Evolutionary conservation across 2,113 vertebrate species (phyloP).

Genomic region (Psilopsiagon aymara): DNA sequence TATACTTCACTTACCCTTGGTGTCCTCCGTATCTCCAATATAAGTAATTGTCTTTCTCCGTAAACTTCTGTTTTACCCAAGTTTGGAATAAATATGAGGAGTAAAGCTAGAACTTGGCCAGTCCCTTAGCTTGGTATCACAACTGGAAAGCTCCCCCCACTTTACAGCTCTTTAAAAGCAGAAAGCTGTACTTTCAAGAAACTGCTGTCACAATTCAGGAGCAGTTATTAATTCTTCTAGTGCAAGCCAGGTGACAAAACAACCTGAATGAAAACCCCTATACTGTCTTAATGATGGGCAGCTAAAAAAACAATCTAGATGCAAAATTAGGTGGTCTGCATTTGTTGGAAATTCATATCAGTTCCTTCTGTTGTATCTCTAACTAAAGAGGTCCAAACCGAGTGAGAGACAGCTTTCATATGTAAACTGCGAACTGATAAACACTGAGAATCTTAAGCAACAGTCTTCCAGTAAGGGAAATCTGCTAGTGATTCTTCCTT

Average conservation of each 20-base stretch:
- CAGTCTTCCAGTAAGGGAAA: neutral
- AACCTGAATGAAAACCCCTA: neutral
- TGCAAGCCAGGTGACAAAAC: neutral
- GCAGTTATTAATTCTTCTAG: neutral
- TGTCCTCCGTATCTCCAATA: neutral
- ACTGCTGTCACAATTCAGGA: neutral
- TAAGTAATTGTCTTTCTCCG: neutral
- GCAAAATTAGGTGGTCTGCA: neutral
- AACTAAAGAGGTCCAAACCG: neutral
- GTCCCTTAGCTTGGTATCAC: neutral
- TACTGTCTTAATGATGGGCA: neutral
- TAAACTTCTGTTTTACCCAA: neutral
- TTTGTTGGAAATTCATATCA: neutral
- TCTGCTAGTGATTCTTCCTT: neutral
- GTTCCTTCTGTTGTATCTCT: neutral
- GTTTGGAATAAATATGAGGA: neutral
- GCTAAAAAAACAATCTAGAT: neutral
- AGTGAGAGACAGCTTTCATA: neutral
- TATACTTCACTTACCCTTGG: neutral
- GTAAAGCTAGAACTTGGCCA: neutral
- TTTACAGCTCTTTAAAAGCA: neutral
- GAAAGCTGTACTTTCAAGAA: neutral
- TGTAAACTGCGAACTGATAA: neutral
- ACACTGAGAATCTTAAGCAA: neutral
- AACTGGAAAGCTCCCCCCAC: neutral